Evolutionary conservation across 2,888 invertebrate species (phyloP), one percentile per base, ranked within the genome.

Genomic region (Erannis defoliaria): DNA sequence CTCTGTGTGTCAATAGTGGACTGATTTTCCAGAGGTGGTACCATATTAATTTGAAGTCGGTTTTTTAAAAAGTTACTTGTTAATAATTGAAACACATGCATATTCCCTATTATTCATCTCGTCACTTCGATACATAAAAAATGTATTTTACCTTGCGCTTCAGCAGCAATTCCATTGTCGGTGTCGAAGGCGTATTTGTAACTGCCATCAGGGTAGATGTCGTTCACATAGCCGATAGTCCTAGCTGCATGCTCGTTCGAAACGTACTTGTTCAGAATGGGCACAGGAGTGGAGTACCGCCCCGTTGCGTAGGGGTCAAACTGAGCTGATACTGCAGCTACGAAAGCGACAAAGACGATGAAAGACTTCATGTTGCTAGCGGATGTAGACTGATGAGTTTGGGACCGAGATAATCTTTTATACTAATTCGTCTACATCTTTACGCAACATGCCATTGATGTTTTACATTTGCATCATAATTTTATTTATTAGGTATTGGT

Each of bases 91-190:
- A n/a, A n/a, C n/a, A n/a, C n/a, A n/a, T n/a, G n/a, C n/a, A n/a
- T n/a, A n/a, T n/a, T n/a, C n/a, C n/a, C n/a, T n/a, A n/a, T n/a
- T n/a, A 16, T 37, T 4, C n/a, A n/a, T n/a, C n/a, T n/a, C n/a
- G n/a, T n/a, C n/a, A n/a, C n/a, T n/a, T n/a, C n/a, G n/a, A n/a
- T 12, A 6, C 1, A 5, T 9, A 19, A 33, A 18, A 10, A 49
- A 35, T 6, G 9, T n/a, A 21, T 31, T 16, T 16, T 49, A 49
- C 95, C 95, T 66, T 94, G 91, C 67, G 94, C 95, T 68, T 94
- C 92, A 21, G 93, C 94, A 5, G 93, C 83, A 70, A 95, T 95
- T 8, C 95, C 95, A 75, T 95, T 95, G 80, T 94, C 94, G 45
- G 94, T 94, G 80, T 95, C 94, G 71, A 88, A 92, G 66, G 74